Base-by-base conservation (phyloP, 2,797 vertebrate genomes). In the Hylomyscus alleni region DNA sequence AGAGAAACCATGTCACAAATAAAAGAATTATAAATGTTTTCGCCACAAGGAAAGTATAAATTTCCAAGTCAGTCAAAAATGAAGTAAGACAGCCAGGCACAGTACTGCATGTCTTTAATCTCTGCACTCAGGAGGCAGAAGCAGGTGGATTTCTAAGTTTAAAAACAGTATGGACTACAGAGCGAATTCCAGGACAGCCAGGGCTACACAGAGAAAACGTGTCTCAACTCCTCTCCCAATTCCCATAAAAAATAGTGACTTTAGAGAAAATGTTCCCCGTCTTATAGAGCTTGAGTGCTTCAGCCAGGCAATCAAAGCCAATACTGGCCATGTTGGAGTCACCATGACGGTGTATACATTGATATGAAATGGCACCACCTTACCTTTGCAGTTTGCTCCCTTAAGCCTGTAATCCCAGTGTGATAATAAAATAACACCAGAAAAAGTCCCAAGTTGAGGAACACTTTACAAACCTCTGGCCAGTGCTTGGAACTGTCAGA, bases 391-490 rank as follows among this genome's bases (percentile, higher is more conserved):
- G 26, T 37, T 67, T 81, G 15, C 3, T n/a, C 84, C 15, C 54
- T 73, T 10, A 82, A 72, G 69, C 65, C 13, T 65, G 44, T 82
- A 81, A 52, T 17, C 14, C 11, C n/a, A 22, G 76, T 19, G 5
- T 80, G 47, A 81, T 78, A 24, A 22, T 34, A 81, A 93, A 54
- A 78, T 91, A 92, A 89, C 11, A 26, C 56, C 10, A 87, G 52
- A 94, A 73, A 73, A 76, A 40, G 69, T 81, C 52, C 29, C 19
- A 58, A 65, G 22, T 2, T 83, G 40, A 95, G 44, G 75, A 54
- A 50, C 2, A 52, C 8, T 84, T 58, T 77, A 90, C 7, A 82
- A 92, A 81, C 26, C 24, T 56, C 58, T 69, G 84, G 90, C 6
- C 0, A 76, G 52, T 60, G 37, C 47, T 92, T 24, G 56, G 81